Base-by-base conservation (phyloP, 2,888 invertebrate genomes). In the Lordiphosa fenestrarum region DNA sequence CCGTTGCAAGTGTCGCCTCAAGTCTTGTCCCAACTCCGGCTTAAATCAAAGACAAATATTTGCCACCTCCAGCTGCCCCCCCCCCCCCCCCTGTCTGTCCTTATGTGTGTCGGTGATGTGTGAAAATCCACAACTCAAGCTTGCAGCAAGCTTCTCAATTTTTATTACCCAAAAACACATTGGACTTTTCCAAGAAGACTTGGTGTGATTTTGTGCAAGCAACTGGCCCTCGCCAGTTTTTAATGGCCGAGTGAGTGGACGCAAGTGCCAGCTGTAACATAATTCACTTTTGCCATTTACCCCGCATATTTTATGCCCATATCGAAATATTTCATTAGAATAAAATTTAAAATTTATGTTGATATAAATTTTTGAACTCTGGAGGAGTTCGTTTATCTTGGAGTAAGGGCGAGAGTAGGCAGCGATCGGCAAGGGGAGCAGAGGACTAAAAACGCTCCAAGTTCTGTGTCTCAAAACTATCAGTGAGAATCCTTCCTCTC, bases 21-120 rank as follows among this genome's bases (percentile, higher is more conserved):
- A 38, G 36, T 52, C 35, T 21, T 6, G n/a, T 30, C 30, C 52
- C 61, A 67, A 58, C 67, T 69, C 69, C 78, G 84, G 76, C 83
- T 75, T 75, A 84, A 86, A 84, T 84, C 86, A 86, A 85, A 85
- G 81, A 56, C 74, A 85, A 85, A 85, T 76, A 84, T 83, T 85
- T 81, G 72, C 63, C 23, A 15, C 47, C 12, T 12, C 10, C 23
- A 30, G 30, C 42, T 42, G 25, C 13, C 25, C 3, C 12, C 13
- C 4, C 41, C 6, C 33, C n/a, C 37, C 33, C 5, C n/a, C n/a
- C n/a, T n/a, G n/a, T 23, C 23, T 7, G n/a, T 6, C 9, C 0
- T 21, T n/a, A 21, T 2, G 4, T 10, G 6, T 12, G 12, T 19
- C 5, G 7, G 15, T 46, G n/a, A 59, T 49, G 65, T 66, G 65